Base-by-base conservation (phyloP, 2,888 invertebrate species). In the Agrochola circellaris region DNA sequence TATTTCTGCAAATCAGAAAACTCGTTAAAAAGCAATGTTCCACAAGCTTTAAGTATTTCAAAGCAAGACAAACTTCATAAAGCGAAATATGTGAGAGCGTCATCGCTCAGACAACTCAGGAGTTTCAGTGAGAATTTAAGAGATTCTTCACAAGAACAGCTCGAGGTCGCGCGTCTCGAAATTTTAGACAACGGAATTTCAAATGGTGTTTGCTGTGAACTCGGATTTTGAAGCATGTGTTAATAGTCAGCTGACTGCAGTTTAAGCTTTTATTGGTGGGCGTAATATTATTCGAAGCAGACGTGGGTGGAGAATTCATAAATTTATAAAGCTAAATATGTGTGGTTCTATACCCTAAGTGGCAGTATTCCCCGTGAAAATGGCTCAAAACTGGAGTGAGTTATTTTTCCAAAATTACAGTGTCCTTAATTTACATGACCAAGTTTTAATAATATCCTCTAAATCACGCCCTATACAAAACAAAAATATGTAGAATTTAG, bases 101-200 rank as follows among this genome's bases (percentile, higher is more conserved):
- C 93, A 93, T 93, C 92, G 87, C 90, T 91, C 89, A 92, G 89
- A 91, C 89, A 93, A 92, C 91, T 93, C 91, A 81, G 86, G 87
- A 91, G 91, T 89, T 89, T 86, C 82, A 73, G 85, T 73, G 70
- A 77, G 82, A 89, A 88, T 84, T 84, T 88, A 83, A 87, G 69
- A 81, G 84, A 72, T 78, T 76, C 79, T 85, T 80, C 84, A 81
- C 73, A 85, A 61, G 66, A 77, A 75, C 67, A 60, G 34, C 62
- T 45, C 66, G 38, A 34, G 30, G 62, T 79, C 65, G 74, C 69
- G 54, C 73, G 67, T 26, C 38, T 72, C 2, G 1, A 48, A 65
- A 75, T 78, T 83, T 83, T 54, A 61, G 60, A 58, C 56, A 56
- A 20, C 2, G 34, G 58, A 58, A 72, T 70, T 38, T 66, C 0